A percentile compares a stretch with the other conserved stretches of the same genome.
Conservation (phyloP, 2,888 invertebrate genomes). For the Phengaris alcon region DNA sequence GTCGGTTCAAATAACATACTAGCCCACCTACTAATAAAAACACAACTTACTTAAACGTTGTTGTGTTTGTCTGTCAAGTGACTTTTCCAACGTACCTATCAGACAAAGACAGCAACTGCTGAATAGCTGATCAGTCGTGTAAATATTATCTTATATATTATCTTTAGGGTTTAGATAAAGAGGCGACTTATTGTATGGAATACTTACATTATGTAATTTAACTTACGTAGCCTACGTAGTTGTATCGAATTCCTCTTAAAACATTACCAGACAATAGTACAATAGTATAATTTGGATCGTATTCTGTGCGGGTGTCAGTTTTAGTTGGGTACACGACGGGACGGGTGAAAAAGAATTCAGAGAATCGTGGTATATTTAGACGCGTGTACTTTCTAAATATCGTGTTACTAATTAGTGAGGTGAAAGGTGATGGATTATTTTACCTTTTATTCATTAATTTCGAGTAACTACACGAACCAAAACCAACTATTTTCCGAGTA, state of each 20-base stretch:
- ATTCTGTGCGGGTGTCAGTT: neutral
- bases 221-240: no score
- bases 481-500: constrained; percentile 5
- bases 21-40: no score
- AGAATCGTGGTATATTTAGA: constrained; percentile 23
- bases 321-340: constrained; percentile 2
- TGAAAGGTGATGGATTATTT: constrained; percentile 25
- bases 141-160: no score
- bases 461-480: constrained; percentile 1
- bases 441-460: constrained; percentile 16
- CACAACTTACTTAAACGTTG: no score
- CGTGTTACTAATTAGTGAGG: constrained; percentile 27
- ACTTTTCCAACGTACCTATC: no score
- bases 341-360: constrained; percentile 13
- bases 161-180: no score
- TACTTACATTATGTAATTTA: no score
- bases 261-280: neutral
- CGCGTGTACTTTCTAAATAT: constrained; percentile 2
- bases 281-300: neutral
- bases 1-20: no score
- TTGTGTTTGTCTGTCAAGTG: no score
- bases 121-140: no score
- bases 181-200: no score
- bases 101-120: no score
- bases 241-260: neutral